Evolutionary conservation across 2,113 vertebrate species (phyloP), one percentile per base, ranked within the genome.

Genomic region (Raja brachyura): DNA sequence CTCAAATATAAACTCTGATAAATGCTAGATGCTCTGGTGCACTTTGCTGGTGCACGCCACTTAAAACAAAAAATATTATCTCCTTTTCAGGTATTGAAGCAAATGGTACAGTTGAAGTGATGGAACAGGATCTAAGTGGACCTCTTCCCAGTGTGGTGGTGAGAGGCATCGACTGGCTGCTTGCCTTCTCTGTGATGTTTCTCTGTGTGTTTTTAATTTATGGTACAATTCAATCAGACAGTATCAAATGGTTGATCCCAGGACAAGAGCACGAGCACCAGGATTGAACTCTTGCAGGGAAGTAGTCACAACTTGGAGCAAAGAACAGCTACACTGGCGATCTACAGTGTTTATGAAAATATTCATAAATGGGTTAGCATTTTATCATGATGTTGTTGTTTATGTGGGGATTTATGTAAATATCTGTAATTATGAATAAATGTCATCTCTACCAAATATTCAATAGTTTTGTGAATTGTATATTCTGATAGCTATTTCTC

Each of bases 251-350:
- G 97, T 96, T 99, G 31, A 97, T 99, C 94, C 98, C 98, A 0
- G 99, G 98, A 56, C 99, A 99, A 13, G 98, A 99, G 93, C 99
- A 99, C 0, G 98, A 99, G 1, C 99, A 99, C 22, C 98, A 97
- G 93, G 98, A 99, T 2, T 99, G 94, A 96, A 25, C 66, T 74
- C 68, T 10, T 73, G 2, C 66, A 48, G 39, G 33, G 70, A 13
- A 18, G 22, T 92, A 25, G 11, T 74, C 33, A 92, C 22, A 25
- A 54, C 33, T 22, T 8, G 54, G 0, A 28, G 59, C 88, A 70
- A 48, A 54, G 20, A 70, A 68, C 10, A 28, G 22, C 90, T 92
- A 39, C 68, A 88, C 83, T 18, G 22, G 90, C 14, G 2, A 66
- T 31, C 90, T 54, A 14, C n/a, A 22, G 20, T 10, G 11, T 39